Evolutionary conservation across 1,140 invertebrate genomes (phyloP).

Genomic region (Asbolus verrucosus): DNA sequence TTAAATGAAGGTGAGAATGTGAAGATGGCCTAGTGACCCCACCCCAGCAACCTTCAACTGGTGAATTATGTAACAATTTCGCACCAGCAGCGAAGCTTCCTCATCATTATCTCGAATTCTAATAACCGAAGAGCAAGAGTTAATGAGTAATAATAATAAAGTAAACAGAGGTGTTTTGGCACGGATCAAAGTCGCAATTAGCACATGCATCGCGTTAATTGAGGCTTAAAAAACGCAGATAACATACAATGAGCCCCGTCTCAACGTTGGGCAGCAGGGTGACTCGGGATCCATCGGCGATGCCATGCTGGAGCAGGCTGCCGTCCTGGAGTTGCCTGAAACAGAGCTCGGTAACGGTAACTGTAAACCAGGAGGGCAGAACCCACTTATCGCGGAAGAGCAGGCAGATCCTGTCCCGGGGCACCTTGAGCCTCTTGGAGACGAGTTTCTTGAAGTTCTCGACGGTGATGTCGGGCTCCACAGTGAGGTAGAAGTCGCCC

Average conservation of each 20-base stretch:
- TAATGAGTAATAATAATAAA: slow-evolving; percentile 21
- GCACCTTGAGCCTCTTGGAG: slow-evolving; percentile 91
- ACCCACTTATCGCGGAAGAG: slow-evolving; percentile 91
- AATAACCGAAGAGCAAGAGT: slow-evolving; percentile 1
- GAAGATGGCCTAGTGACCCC: too few species aligned
- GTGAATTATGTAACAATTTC: slow-evolving; percentile 9
- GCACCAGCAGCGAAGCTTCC: background rate
- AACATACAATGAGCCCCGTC: slow-evolving; percentile 92
- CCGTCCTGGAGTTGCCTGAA: slow-evolving; percentile 90
- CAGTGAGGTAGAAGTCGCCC: slow-evolving; percentile 86
- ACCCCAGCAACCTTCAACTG: slow-evolving; percentile 5
- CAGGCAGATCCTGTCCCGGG: slow-evolving; percentile 91
- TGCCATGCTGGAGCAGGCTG: slow-evolving; percentile 85
- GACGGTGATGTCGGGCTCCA: slow-evolving; percentile 83
- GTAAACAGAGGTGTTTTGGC: slow-evolving; percentile 6
- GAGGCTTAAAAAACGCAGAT: slow-evolving; percentile 1
- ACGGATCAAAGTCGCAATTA: background rate
- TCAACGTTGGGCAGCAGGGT: slow-evolving; percentile 93
- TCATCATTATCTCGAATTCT: background rate
- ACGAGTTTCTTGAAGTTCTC: slow-evolving; percentile 91
- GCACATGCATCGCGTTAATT: slow-evolving; percentile 12
- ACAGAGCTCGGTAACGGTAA: slow-evolving; percentile 59
- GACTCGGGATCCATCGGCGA: slow-evolving; percentile 88
- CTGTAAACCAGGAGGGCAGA: slow-evolving; percentile 54
- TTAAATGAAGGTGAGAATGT: too few species aligned